Evolutionary conservation across 2,888 invertebrate genomes (phyloP).

Genomic region (Dione vanillae): DNA sequence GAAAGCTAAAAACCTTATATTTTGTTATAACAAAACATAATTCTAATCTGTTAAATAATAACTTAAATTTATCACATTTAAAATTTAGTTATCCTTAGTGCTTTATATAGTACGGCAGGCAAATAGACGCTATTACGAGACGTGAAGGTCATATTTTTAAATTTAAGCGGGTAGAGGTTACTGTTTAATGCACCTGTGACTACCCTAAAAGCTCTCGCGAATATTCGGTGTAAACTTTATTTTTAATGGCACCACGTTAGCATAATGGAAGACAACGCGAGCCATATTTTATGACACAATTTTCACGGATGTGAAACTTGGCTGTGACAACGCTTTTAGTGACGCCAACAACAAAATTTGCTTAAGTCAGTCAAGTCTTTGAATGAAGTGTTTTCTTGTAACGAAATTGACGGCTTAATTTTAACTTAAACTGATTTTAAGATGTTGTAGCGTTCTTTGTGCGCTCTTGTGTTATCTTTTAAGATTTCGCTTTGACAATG

Average conservation of each 20-base stretch:
- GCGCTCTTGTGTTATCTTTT: constrained; percentile 28
- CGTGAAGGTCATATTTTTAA: constrained; percentile 67
- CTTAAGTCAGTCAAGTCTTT: constrained; percentile 52
- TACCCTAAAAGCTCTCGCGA: constrained; percentile 74
- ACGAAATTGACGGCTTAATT: constrained; percentile 49
- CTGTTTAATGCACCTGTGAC: constrained; percentile 79
- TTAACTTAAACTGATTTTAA: constrained; percentile 42
- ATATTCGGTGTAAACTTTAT: constrained; percentile 74
- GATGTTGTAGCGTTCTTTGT: constrained; percentile 29
- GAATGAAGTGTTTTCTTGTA: constrained; percentile 50
- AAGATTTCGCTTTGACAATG: constrained; percentile 21
- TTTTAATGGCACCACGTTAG: constrained; percentile 77
- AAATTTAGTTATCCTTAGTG: constrained; percentile 26
- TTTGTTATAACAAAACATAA: not conserved
- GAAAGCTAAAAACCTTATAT: no score
- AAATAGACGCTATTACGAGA: constrained; percentile 49
- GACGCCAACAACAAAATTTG: constrained; percentile 56
- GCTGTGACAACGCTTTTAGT: constrained; percentile 74
- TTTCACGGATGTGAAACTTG: constrained; percentile 76
- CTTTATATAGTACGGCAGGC: constrained; percentile 34
- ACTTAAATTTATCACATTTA: not conserved
- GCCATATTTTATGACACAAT: constrained; percentile 77
- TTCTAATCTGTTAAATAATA: not conserved
- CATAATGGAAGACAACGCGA: constrained; percentile 78
- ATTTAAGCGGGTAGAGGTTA: constrained; percentile 69